A percentile compares a stretch with the other conserved stretches of the same genome.
phyloP scores from a whole-genome alignment of 2,888 invertebrate species.

The Sinhomidia bicolor region DNA sequence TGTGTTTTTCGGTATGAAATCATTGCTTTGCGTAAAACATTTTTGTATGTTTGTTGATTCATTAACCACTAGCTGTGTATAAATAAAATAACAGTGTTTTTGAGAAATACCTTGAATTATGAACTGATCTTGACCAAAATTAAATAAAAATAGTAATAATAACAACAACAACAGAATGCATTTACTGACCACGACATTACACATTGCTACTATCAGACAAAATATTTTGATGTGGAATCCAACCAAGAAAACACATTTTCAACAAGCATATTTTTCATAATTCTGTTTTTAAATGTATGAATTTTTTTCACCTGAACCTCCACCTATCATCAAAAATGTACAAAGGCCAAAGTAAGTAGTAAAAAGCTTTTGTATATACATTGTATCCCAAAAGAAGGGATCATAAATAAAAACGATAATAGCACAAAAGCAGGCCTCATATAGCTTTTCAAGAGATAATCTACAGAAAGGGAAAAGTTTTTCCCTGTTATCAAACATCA shows the following conservation, averaged over 20 bases:
- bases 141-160: neutral
- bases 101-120: conserved; percentile 63
- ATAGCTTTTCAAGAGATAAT: neutral
- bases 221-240: too few species aligned
- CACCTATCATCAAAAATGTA: neutral
- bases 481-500: conserved; percentile 51
- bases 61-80: conserved; percentile 13
- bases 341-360: too few species aligned
- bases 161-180: conserved; percentile 5
- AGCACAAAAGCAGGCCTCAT: conserved; percentile 16
- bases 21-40: too few species aligned
- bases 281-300: too few species aligned
- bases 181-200: neutral
- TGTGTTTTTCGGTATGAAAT: neutral
- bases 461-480: conserved; percentile 52
- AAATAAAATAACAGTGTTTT: conserved; percentile 15
- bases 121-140: conserved; percentile 64
- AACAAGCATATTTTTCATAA: neutral
- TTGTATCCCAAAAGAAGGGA: too few species aligned
- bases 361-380: conserved; percentile 15
- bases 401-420: conserved; percentile 1
- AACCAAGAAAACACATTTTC: too few species aligned
- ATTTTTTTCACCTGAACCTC: neutral
- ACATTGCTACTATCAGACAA: neutral
- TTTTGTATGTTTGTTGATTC: conserved; percentile 34